Evolutionary conservation across 1,140 invertebrate species (phyloP).

Genomic region (Metopolophium dirhodum): DNA sequence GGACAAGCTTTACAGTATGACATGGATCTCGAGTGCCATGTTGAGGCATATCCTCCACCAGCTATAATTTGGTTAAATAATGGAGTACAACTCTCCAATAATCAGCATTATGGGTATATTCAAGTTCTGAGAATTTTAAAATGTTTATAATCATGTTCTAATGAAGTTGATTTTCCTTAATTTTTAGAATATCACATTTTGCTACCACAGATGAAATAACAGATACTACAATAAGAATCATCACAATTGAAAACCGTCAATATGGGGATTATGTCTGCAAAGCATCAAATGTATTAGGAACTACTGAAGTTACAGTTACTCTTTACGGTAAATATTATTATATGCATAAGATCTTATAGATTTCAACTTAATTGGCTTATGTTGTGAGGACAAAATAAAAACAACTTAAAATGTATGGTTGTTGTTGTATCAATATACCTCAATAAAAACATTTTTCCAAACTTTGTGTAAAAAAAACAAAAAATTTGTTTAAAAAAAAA

Average conservation of each 20-base stretch:
- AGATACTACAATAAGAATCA: conserved; percentile 85
- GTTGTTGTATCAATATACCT: too few relatives aligned
- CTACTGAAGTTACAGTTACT: conserved; percentile 76
- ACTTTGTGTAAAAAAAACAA: too few relatives aligned
- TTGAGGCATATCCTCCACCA: conserved; percentile 90
- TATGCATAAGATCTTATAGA: too few relatives aligned
- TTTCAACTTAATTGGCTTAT: too few relatives aligned
- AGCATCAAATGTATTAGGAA: conserved; percentile 87
- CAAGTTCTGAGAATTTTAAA: not conserved
- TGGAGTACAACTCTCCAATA: conserved; percentile 79
- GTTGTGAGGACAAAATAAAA: too few relatives aligned
- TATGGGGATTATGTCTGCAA: conserved; percentile 86
- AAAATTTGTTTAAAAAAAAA: too few relatives aligned
- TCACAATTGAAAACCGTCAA: conserved; percentile 89
- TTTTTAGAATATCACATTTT: conserved; percentile 80
- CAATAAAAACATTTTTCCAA: too few relatives aligned
- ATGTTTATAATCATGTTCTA: conserved; percentile 25
- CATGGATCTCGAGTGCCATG: conserved; percentile 90
- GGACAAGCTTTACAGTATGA: conserved; percentile 90
- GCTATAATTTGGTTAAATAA: conserved; percentile 88
- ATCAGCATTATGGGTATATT: conserved; percentile 79
- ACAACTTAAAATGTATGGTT: too few relatives aligned
- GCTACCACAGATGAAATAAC: conserved; percentile 89
- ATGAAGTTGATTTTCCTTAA: not conserved
- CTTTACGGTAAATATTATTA: conserved; percentile 75